These are phyloP conservation scores for Proisotoma minuta DNA, from an alignment of 2,888 invertebrate species.

Conservation along the genomic window DNA sequence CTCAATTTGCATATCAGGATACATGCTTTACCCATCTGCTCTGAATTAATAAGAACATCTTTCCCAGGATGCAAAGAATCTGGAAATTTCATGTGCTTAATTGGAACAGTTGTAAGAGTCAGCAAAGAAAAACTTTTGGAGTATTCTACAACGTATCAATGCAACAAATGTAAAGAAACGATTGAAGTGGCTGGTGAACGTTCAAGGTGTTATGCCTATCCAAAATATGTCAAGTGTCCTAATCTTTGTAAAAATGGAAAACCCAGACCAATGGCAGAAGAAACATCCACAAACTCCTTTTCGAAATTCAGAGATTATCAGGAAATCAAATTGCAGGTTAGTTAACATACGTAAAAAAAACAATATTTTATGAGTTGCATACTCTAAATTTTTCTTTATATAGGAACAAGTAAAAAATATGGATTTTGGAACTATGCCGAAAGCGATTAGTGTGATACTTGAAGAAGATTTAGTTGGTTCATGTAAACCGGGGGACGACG, in stretches of 20 bases:
- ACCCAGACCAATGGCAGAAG: conserved; percentile 55
- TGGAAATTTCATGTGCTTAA: conserved; percentile 67
- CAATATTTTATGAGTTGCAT: too few relatives aligned
- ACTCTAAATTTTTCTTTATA: too few relatives aligned
- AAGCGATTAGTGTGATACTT: conserved; percentile 69
- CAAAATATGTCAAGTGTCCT: conserved; percentile 58
- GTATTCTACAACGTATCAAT: conserved; percentile 67
- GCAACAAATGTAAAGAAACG: conserved; percentile 66
- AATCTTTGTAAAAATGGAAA: conserved; percentile 57
- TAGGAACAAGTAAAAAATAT: conserved; percentile 73
- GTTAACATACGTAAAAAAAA: too few relatives aligned
- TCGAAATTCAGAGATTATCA: conserved; percentile 72
- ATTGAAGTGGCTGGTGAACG: conserved; percentile 23
- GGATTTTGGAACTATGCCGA: conserved; percentile 65
- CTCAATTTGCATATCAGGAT: conserved; percentile 64
- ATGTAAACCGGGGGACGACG: conserved; percentile 84
- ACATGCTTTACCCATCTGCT: conserved; percentile 64
- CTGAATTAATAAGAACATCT: conserved; percentile 61
- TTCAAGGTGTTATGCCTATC: conserved; percentile 55
- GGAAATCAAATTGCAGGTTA: conserved; percentile 77
- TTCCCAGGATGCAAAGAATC: conserved; percentile 69
- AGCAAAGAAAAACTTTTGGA: conserved; percentile 72
- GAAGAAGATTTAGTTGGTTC: conserved; percentile 81
- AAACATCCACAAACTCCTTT: not conserved
- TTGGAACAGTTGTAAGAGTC: conserved; percentile 73